A percentile compares a stretch with the other conserved stretches of the same genome.
Evolutionary conservation across 2,113 vertebrate species (phyloP).

Genomic region (Stigmatopora nigra): DNA sequence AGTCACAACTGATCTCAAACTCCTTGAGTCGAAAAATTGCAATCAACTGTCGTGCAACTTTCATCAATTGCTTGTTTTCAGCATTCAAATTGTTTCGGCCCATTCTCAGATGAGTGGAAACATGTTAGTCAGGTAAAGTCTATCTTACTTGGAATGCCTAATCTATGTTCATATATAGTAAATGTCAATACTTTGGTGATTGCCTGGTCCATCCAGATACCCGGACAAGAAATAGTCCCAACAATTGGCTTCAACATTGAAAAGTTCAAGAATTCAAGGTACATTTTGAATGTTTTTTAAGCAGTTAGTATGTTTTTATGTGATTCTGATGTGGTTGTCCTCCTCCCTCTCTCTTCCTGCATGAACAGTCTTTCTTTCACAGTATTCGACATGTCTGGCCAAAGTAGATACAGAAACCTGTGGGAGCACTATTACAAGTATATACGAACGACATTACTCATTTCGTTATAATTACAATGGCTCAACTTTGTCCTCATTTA

Average conservation of each 20-base stretch:
- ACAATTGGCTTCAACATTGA: conserved; percentile 98
- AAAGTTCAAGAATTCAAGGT: conserved; percentile 97
- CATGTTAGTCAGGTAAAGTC: conserved; percentile 65
- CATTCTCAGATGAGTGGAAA: conserved; percentile 64
- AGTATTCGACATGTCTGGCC: conserved; percentile 98
- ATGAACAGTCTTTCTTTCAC: conserved; percentile 86
- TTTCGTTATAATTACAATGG: background rate
- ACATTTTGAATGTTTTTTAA: conserved; percentile 22
- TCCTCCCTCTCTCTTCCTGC: background rate
- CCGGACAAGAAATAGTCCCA: conserved; percentile 90
- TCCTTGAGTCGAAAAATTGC: background rate
- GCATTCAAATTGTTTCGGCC: conserved; percentile 60
- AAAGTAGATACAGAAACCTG: conserved; percentile 92
- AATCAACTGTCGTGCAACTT: conserved; percentile 9
- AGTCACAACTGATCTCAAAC: background rate
- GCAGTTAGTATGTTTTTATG: background rate
- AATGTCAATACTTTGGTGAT: conserved; percentile 52
- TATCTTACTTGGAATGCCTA: conserved; percentile 13
- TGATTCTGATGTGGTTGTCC: background rate
- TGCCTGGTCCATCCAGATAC: conserved; percentile 68
- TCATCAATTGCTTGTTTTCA: conserved; percentile 58
- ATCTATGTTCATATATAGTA: conserved; percentile 34
- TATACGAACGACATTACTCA: conserved; percentile 23
- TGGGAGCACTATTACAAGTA: conserved; percentile 99
- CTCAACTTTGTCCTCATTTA: conserved; percentile 20